Conservation (phyloP, 2,797 vertebrate species). For the Xenops minutus region DNA sequence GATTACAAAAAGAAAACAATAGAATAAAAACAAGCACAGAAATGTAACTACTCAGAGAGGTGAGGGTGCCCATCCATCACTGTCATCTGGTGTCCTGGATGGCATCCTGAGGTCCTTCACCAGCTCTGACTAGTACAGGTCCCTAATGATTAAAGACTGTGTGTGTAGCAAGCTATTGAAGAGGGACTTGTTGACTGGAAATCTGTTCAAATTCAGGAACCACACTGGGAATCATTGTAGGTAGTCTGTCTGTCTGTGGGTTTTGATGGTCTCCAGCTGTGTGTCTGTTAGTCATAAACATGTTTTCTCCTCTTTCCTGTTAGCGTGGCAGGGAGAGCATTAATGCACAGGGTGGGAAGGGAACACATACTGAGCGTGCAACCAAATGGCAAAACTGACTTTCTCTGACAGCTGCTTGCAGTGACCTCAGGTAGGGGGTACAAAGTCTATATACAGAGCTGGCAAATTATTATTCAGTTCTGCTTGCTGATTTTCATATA, state of each 20-base stretch:
- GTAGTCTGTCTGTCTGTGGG: constrained; percentile 21
- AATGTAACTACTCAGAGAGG: not conserved
- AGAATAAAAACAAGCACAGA: not conserved
- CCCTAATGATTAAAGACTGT: not conserved
- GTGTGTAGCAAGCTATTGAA: not conserved
- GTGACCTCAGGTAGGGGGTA: not conserved
- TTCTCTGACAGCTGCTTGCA: not conserved
- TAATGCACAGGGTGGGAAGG: not conserved
- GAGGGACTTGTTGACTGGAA: not conserved
- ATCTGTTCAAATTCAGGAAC: not conserved
- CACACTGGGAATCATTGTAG: not conserved
- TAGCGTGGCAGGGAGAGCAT: not conserved
- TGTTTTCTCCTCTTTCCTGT: constrained; percentile 17
- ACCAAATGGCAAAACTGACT: not conserved
- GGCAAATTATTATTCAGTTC: not conserved
- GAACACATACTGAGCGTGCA: accelerated
- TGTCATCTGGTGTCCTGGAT: not conserved
- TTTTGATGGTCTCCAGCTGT: constrained; percentile 39
- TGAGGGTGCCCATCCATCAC: not conserved
- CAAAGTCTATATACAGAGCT: not conserved
- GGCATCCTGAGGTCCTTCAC: not conserved
- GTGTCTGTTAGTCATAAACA: constrained; percentile 23
- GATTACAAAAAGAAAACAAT: not conserved
- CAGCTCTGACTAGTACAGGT: not conserved
- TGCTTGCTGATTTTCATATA: not conserved